Evolutionary conservation across 2,797 vertebrate species (phyloP).

Genomic region (Clamator glandarius): DNA sequence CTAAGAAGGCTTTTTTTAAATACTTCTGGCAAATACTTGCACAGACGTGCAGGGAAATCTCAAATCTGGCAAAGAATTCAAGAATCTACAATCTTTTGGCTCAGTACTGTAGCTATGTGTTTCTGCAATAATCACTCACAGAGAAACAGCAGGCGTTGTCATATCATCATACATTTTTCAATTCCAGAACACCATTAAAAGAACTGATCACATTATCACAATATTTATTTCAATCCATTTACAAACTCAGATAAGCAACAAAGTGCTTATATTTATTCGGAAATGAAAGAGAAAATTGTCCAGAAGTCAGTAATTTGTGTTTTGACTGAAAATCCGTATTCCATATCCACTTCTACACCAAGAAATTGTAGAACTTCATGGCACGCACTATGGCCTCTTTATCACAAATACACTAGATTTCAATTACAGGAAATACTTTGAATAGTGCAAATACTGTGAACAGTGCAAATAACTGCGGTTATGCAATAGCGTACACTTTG

Average conservation of each 20-base stretch:
- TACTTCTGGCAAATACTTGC: neutral
- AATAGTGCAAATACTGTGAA: neutral
- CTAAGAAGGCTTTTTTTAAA: neutral
- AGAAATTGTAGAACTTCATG: neutral
- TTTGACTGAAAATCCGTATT: neutral
- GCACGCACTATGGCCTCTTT: neutral
- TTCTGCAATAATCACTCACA: neutral
- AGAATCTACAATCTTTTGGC: neutral
- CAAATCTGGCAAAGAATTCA: neutral
- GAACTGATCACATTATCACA: neutral
- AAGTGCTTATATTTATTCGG: neutral
- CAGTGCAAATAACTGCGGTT: neutral
- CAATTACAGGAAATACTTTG: slow-evolving; percentile 13
- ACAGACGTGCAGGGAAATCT: neutral
- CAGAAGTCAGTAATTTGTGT: neutral
- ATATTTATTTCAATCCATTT: neutral
- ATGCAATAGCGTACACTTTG: neutral
- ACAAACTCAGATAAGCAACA: neutral
- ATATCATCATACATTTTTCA: neutral
- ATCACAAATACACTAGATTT: neutral
- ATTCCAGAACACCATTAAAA: neutral
- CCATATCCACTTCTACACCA: neutral
- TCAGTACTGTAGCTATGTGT: neutral
- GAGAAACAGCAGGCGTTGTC: neutral
- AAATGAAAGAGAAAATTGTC: neutral